phyloP scores from a whole-genome alignment of 2,113 vertebrate genomes.

The Bucco capensis region DNA sequence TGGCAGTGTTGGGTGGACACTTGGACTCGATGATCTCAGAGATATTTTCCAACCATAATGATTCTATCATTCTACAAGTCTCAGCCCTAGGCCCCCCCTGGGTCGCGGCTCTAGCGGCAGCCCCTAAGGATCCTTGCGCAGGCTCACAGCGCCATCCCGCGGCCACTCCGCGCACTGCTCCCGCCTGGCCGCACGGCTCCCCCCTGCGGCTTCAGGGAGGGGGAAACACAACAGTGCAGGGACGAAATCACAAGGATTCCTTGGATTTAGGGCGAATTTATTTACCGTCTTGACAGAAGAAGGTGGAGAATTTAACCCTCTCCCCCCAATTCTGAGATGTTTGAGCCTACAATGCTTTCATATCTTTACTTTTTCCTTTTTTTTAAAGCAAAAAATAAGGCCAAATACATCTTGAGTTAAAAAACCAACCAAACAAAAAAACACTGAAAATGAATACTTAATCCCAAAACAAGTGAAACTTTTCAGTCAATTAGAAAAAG shows the following conservation, averaged over 20 bases:
- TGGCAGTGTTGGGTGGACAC: too few relatives aligned
- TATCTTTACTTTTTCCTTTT: accelerated
- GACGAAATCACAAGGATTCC: too few relatives aligned
- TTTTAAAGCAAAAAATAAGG: background rate
- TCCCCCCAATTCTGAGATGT: accelerated
- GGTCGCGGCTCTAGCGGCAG: too few relatives aligned
- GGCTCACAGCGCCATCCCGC: background rate
- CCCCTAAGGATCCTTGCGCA: background rate
- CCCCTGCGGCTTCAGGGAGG: too few relatives aligned
- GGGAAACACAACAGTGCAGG: accelerated
- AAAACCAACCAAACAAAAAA: background rate
- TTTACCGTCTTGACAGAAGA: accelerated
- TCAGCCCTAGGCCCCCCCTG: too few relatives aligned
- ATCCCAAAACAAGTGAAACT: background rate
- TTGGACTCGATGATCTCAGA: too few relatives aligned
- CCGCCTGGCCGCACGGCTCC: too few relatives aligned
- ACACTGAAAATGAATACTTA: background rate
- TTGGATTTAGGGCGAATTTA: too few relatives aligned
- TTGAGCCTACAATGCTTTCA: accelerated
- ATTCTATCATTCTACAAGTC: too few relatives aligned
- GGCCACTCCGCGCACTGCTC: background rate
- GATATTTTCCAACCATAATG: too few relatives aligned
- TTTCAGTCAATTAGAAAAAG: background rate
- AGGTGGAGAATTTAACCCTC: accelerated
- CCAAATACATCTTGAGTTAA: background rate